Percentiles rank a stretch among this genome's conserved stretches.
phyloP scores from a whole-genome alignment of 2,888 invertebrate genomes.

The Allacma fusca region DNA sequence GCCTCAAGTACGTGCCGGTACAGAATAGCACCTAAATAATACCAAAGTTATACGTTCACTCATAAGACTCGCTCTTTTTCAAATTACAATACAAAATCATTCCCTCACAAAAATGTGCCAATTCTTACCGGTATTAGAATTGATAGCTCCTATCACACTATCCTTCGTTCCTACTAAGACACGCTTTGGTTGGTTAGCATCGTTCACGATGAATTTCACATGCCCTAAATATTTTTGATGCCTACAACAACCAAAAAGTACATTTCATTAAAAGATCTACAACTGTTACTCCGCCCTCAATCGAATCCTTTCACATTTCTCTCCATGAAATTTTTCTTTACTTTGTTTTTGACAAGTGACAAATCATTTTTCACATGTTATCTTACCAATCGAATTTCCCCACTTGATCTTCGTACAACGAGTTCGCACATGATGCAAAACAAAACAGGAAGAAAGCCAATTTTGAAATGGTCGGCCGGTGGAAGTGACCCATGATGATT shows the following conservation, averaged over 20 bases:
- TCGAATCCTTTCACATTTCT: too few species aligned
- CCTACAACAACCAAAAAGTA: constrained; percentile 69
- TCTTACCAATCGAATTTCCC: constrained; percentile 60
- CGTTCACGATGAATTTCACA: constrained; percentile 79
- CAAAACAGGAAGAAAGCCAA: neutral
- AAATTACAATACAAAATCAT: too few species aligned
- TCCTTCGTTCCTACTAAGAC: constrained; percentile 84
- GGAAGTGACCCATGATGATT: too few species aligned
- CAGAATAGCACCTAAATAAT: constrained; percentile 72
- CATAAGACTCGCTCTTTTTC: too few species aligned
- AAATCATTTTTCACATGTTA: too few species aligned
- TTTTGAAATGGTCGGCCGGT: neutral
- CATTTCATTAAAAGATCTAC: too few species aligned
- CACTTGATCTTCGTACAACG: constrained; percentile 58
- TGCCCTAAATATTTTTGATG: constrained; percentile 83
- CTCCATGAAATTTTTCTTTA: too few species aligned
- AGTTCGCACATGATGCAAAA: neutral
- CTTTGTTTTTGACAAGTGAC: too few species aligned
- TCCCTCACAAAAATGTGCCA: too few species aligned
- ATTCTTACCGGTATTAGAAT: constrained; percentile 76
- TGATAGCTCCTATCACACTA: constrained; percentile 85
- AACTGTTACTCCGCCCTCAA: too few species aligned
- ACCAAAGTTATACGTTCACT: neutral
- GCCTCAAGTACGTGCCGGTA: constrained; percentile 85
- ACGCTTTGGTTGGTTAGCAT: constrained; percentile 74